Evolutionary conservation across 1,140 invertebrate species (phyloP).

Genomic region (Formica exsecta): DNA sequence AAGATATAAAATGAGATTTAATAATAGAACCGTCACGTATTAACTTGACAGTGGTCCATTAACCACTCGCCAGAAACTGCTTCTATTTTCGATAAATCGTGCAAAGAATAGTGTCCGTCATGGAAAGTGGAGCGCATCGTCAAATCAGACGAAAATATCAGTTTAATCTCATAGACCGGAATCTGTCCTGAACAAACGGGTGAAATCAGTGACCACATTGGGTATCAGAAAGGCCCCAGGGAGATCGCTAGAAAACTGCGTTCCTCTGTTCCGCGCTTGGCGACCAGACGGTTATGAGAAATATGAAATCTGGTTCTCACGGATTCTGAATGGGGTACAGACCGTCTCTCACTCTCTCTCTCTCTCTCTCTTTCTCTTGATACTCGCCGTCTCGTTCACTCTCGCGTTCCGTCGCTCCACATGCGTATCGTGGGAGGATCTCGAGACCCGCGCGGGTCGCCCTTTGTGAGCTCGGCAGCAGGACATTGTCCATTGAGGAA

Average conservation of each 20-base stretch:
- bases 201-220: conserved; percentile 81
- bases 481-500: conserved; percentile 86
- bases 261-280: conserved; percentile 65
- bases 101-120: not conserved
- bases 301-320: conserved; percentile 87
- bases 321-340: conserved; percentile 83
- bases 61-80: not conserved
- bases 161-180: conserved; percentile 34
- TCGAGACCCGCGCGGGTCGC: conserved; percentile 73
- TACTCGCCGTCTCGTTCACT: conserved; percentile 61
- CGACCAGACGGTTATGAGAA: conserved; percentile 84
- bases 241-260: conserved; percentile 71
- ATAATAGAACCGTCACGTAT: not conserved
- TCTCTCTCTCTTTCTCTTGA: conserved; percentile 19
- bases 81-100: conserved; percentile 16
- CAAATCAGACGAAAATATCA: conserved; percentile 49
- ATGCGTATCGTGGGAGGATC: conserved; percentile 87
- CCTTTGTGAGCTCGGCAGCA: conserved; percentile 79
- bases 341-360: conserved; percentile 16
- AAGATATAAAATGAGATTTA: not conserved
- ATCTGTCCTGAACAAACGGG: conserved; percentile 78
- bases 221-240: conserved; percentile 55
- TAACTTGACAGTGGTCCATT: not conserved
- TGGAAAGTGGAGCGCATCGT: conserved; percentile 46
- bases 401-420: conserved; percentile 78